Evolutionary conservation across 2,797 vertebrate species (phyloP).

Genomic region (Avahi laniger): DNA sequence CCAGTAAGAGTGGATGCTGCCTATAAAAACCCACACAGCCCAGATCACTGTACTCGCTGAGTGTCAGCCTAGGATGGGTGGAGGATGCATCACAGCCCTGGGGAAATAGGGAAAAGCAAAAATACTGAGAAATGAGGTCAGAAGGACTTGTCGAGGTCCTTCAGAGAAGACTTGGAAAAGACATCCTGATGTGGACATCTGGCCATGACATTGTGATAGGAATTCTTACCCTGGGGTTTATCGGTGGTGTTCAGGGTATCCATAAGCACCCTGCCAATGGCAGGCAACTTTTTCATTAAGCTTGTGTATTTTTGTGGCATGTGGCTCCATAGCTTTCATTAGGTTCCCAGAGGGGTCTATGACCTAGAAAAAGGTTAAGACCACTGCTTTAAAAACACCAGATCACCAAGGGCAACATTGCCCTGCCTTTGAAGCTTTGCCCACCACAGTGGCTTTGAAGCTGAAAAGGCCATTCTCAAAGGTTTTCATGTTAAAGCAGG

Average conservation of each 20-base stretch:
- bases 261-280: neutral
- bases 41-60: neutral
- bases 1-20: neutral
- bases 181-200: neutral
- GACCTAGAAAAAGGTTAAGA: slow-evolving; percentile 68
- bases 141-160: neutral
- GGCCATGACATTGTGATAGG: neutral
- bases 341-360: slow-evolving; percentile 33
- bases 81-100: neutral
- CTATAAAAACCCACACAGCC: neutral
- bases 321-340: neutral
- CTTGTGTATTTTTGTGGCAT: neutral
- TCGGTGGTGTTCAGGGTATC: neutral
- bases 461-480: slow-evolving; percentile 59
- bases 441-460: slow-evolving; percentile 58
- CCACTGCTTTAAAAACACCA: slow-evolving; percentile 56
- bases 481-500: slow-evolving; percentile 34
- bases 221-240: neutral
- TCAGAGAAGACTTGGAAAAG: neutral
- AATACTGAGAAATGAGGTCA: slow-evolving; percentile 21
- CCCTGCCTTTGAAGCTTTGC: slow-evolving; percentile 45
- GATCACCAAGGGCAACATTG: slow-evolving; percentile 35
- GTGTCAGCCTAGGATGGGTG: neutral
- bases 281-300: neutral
- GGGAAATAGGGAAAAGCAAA: neutral